Base-by-base conservation (phyloP, 2,888 invertebrate genomes). In the Trilocha varians region DNA sequence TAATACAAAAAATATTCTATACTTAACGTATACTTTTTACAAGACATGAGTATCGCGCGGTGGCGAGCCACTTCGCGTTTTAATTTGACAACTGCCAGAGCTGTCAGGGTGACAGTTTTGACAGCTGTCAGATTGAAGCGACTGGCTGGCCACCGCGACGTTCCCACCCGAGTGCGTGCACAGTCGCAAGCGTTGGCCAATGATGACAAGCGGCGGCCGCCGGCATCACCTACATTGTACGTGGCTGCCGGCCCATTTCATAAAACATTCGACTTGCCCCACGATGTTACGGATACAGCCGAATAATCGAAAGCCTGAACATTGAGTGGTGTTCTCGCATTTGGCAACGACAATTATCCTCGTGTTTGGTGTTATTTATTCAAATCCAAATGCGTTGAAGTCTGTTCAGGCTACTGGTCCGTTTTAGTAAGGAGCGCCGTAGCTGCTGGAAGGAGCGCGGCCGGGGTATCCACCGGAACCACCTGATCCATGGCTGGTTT, bases 351-450 rank as follows among this genome's bases (percentile, higher is more conserved):
- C 52, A 54, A 49, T 41, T 47, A 57, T 60, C 52, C 49, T 38
- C 16, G 34, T 17, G 40, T 45, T 35, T 36, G 48, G 34, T 39
- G 38, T 45, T 33, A 36, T 32, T 34, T 39, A 40, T 17, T n/a
- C 39, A 41, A 36, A 43, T 49, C 57, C 54, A 59, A 57, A 49
- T 48, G 45, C 49, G 41, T 43, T 53, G 44, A 41, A 42, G 39
- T 48, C n/a, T 49, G 61, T 53, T 47, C 55, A 57, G 59, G 53
- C 48, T 39, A 38, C 14, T 47, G 45, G 37, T 42, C 33, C 50
- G 41, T 44, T 47, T 59, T 88, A 89, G 85, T 74, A 89, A 43
- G 90, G 90, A 50, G 87, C 90, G 67, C 93, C 92, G 78, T 92
- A 93, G 80, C 90, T 90, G 73, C 91, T 87, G 62, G 90, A 88